Base-by-base conservation (phyloP, 2,797 vertebrate genomes). In the Ctenosaura bakeri region DNA sequence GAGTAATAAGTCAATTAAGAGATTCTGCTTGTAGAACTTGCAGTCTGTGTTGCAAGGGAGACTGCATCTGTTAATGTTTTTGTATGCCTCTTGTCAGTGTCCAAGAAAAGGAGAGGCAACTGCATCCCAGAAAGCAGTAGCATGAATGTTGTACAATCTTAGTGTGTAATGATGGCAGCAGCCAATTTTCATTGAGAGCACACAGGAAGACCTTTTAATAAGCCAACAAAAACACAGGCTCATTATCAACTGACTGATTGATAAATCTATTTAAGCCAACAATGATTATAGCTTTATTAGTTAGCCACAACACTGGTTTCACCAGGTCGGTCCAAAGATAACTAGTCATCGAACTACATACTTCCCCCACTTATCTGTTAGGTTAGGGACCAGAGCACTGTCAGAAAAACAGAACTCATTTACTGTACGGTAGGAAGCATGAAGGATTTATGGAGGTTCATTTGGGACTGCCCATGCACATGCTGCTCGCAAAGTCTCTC, bases 101-200 rank as follows among this genome's bases (percentile, higher is more conserved):
- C 42, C 76, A 90, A 88, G 86, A 78, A 90, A 77, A 76, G 86
- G 76, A 29, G 66, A 88, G 74, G 80, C 46, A 84, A 1, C 14
- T 35, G 29, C 32, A 88, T 54, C 59, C 46, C 14, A 35, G 8
- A 35, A 56, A 86, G 64, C 18, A 90, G 56, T 42, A 84, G 80
- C 66, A 64, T 73, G 24, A 83, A 62, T 50, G 32, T 38, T 89
- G 54, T 78, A 7, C 73, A 89, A 50, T 52, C 62, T 79, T 79
- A 54, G 52, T 73, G 38, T 71, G 35, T 78, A 64, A 54, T 56
- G 69, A 82, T 10, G 3, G 22, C 9, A 81, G 54, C 22, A 14
- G 20, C 4, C 52, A 20, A 35, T 38, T 42, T 90, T 86, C 66
- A 74, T 26, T 69, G 0, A 5, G 54, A 64, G 35, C 0, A 0